Percentiles rank a stretch among this genome's conserved stretches.
Evolutionary conservation across 2,888 invertebrate species (phyloP).

Genomic region (Hymenopus coronatus): DNA sequence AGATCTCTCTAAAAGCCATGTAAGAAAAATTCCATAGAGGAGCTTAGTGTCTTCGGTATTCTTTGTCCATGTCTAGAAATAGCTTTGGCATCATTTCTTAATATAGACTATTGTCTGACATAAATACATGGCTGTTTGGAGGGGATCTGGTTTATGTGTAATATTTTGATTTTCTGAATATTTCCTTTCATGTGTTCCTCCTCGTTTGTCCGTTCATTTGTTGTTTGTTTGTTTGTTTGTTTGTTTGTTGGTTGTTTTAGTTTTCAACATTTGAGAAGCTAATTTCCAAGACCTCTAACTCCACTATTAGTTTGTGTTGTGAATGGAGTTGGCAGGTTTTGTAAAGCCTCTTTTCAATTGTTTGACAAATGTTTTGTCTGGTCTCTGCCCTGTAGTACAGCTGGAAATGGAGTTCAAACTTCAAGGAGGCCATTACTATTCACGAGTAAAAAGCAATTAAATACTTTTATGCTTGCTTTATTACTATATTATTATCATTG

Average conservation of each 20-base stretch:
- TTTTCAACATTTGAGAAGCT: constrained; percentile 16
- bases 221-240: constrained; percentile 19
- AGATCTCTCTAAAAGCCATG: background rate
- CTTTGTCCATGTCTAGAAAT: background rate
- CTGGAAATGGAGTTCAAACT: constrained; percentile 96
- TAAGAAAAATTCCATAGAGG: background rate
- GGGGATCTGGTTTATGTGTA: background rate
- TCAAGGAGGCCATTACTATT: constrained; percentile 92
- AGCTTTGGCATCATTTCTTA: background rate
- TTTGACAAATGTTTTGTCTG: constrained; percentile 29
- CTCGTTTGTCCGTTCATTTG: constrained; percentile 16
- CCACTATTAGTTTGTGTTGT: background rate
- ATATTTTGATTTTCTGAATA: background rate
- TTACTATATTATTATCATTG: constrained; percentile 26
- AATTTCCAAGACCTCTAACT: constrained; percentile 16
- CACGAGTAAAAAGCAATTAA: constrained; percentile 64
- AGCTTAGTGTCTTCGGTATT: background rate
- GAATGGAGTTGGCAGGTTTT: constrained; percentile 15
- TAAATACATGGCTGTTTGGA: background rate
- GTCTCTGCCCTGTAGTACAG: constrained; percentile 61
- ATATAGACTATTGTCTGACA: background rate
- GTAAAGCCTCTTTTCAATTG: constrained; percentile 13
- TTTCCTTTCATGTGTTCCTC: background rate
- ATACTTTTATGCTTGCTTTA: constrained; percentile 34
- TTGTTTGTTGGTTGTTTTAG: constrained; percentile 16